Conservation (phyloP, 2,113 vertebrate species). For the Nymphicus hollandicus region DNA sequence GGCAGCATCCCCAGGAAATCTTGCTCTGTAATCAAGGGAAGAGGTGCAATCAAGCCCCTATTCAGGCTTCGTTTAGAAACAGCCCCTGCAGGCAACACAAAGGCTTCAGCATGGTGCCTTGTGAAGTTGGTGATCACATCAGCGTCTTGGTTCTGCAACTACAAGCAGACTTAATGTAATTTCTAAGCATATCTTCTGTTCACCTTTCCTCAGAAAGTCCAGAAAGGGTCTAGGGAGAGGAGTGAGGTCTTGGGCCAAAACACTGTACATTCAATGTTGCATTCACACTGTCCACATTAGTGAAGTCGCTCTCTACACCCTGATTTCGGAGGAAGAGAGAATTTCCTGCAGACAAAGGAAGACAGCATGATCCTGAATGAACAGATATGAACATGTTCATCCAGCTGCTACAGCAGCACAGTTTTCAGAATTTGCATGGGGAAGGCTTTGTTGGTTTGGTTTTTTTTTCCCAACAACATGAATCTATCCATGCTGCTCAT, state of each 20-base stretch:
- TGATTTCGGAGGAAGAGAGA: background rate
- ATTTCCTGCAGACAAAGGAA: background rate
- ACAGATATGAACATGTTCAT: background rate
- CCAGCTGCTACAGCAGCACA: background rate
- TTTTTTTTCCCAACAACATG: background rate
- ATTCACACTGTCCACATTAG: background rate
- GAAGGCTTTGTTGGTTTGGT: background rate
- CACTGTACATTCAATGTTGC: background rate
- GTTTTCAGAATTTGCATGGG: background rate
- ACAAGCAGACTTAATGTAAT: background rate
- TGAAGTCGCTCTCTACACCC: background rate
- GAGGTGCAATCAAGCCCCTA: constrained; percentile 81
- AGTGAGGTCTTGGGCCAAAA: background rate
- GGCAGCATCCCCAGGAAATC: constrained; percentile 81
- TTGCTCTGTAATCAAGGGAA: constrained; percentile 79
- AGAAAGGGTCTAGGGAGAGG: background rate
- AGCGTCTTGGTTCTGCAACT: constrained; percentile 3
- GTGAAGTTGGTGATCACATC: constrained; percentile 27
- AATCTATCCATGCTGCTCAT: background rate
- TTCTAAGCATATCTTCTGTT: background rate
- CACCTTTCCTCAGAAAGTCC: background rate
- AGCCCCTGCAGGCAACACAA: constrained; percentile 74
- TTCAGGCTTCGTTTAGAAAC: constrained; percentile 77
- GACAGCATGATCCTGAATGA: background rate
- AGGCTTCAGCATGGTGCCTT: constrained; percentile 50